Base-by-base conservation (phyloP, 92 coral and sea anemone genomes). In the Scolanthus callimorphus region DNA sequence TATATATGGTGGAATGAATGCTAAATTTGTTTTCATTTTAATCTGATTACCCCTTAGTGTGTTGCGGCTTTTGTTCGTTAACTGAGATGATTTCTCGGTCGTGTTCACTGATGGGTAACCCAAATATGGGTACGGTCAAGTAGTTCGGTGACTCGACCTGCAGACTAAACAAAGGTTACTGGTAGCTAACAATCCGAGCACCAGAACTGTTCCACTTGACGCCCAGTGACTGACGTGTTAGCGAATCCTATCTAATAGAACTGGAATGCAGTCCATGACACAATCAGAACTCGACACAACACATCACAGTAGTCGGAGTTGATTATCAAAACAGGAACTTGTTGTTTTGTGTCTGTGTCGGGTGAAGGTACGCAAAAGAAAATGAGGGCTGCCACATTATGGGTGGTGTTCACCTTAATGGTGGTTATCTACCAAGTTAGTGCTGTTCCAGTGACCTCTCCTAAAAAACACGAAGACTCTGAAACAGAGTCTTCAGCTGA, bases 231-330 rank as follows among this genome's bases (percentile, higher is more conserved):
- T 54, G 58, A 48, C 65, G 54, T 56, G 57, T 86, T 86, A 86
- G 62, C 71, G 63, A 86, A 71, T 86, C 67, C 75, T 72, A 62
- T 54, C 84, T 86, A 76, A 86, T 71, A 65, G 60, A 50, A 29
- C 59, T 78, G 85, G 91, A 67, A 85, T 85, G 60, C 76, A 65
- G 55, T 68, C 68, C 76, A 65, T 81, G 89, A 76, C 70, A 47
- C 79, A 76, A 60, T 63, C 74, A 57, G 17, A 55, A 20, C 20
- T 64, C 17, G 28, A 68, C 55, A 29, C 55, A 8, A 17, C 58
- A 25, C 74, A 41, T 1, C 56, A 43, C 62, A 46, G 52, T 46
- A 46, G 52, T 46, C 23, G 4, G 11, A 9, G 52, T 46, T 46
- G 52, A 10, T 46, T 9, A 46, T 19, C 52, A 46, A 46, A 46